Percentiles rank a stretch among this genome's conserved stretches.
Evolutionary conservation across 2,888 invertebrate genomes (phyloP).

Genomic region (Himalopsyche kuldschensis): DNA sequence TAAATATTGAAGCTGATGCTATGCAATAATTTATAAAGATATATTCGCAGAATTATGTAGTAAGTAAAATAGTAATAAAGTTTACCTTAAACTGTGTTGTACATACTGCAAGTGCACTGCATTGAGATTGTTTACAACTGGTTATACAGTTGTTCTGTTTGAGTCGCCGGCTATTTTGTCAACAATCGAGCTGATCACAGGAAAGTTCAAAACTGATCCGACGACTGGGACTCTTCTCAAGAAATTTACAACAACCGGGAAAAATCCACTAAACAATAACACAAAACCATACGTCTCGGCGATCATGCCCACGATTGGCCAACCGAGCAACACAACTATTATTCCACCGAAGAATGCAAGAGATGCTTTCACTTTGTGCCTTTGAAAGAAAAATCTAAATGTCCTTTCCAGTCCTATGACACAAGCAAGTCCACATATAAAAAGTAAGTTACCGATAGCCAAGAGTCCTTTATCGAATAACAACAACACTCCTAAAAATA

Average conservation of each 20-base stretch:
- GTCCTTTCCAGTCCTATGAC: conserved; percentile 96
- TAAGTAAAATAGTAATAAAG: too few relatives aligned
- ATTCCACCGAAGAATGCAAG: conserved; percentile 92
- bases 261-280: conserved; percentile 89
- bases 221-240: conserved; percentile 89
- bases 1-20: too few relatives aligned
- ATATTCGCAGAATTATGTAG: too few relatives aligned
- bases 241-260: conserved; percentile 96
- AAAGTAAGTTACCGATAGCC: conserved; percentile 98
- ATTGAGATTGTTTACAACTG: not conserved
- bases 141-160: conserved; percentile 80
- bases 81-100: too few relatives aligned
- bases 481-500: conserved; percentile 90
- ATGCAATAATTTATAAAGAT: too few relatives aligned
- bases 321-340: conserved; percentile 87
- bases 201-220: conserved; percentile 85
- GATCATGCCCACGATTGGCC: conserved; percentile 95
- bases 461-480: conserved; percentile 96
- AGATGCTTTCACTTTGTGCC: conserved; percentile 91
- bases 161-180: conserved; percentile 82
- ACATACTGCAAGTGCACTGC: too few relatives aligned
- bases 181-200: conserved; percentile 83
- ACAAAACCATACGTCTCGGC: conserved; percentile 97
- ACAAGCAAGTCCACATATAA: conserved; percentile 91
- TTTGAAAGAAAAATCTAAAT: conserved; percentile 96